Evolutionary conservation across 2,113 vertebrate species (phyloP).

Genomic region (Indicator maculatus): DNA sequence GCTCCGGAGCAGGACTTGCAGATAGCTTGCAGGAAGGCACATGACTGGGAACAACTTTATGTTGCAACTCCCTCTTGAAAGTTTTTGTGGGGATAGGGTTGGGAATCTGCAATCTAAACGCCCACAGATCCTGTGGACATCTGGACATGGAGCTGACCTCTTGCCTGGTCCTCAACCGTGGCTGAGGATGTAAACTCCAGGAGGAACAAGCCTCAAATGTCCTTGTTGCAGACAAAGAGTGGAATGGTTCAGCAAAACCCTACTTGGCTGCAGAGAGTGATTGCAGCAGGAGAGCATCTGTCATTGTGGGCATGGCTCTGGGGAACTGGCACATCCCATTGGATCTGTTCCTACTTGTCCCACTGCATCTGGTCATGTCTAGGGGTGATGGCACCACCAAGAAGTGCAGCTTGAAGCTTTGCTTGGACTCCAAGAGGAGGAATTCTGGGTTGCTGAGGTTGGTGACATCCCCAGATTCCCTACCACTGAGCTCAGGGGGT

Average conservation of each 20-base stretch:
- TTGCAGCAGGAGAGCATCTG: not conserved
- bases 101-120: not conserved
- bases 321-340: rapidly evolving
- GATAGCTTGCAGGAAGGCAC: not conserved
- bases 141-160: not conserved
- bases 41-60: rapidly evolving
- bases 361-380: rapidly evolving
- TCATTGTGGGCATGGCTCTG: rapidly evolving
- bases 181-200: rapidly evolving
- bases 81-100: rapidly evolving
- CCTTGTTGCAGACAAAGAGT: not conserved
- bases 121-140: not conserved
- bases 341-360: rapidly evolving
- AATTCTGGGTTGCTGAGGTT: not conserved
- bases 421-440: not conserved
- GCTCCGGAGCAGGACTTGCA: rapidly evolving
- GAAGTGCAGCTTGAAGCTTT: not conserved
- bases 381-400: not conserved
- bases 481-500: not conserved
- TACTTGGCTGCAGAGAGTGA: rapidly evolving
- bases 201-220: not conserved
- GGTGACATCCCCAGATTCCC: not conserved
- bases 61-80: rapidly evolving
- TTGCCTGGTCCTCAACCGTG: rapidly evolving
- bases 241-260: not conserved